phyloP scores from a whole-genome alignment of 2,113 vertebrate species.

The Actenoides hombroni region DNA sequence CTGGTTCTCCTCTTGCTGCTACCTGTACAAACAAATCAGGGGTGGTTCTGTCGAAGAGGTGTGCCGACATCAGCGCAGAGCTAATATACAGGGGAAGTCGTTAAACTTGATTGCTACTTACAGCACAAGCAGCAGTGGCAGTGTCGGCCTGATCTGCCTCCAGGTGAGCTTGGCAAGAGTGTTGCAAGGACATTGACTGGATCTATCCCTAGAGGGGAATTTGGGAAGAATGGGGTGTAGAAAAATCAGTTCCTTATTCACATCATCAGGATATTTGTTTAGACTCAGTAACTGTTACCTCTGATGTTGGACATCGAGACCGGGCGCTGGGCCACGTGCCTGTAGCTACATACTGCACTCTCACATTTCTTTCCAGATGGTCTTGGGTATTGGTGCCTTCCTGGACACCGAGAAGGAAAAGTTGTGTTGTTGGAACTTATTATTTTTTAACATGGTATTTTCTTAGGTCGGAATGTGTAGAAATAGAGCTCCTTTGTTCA shows the following conservation, averaged over 20 bases:
- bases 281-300: conserved; percentile 21
- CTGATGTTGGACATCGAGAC: not conserved
- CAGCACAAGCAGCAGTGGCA: not conserved
- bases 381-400: conserved; percentile 6
- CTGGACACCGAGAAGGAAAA: conserved; percentile 1
- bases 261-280: conserved; percentile 30
- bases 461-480: conserved; percentile 26
- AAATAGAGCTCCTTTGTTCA: conserved; percentile 64
- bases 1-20: not conserved
- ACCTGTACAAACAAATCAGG: not conserved
- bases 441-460: conserved; percentile 52
- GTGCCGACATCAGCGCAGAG: not conserved
- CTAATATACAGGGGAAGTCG: conserved; percentile 47
- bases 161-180: not conserved
- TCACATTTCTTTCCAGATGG: conserved; percentile 58
- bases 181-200: not conserved
- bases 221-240: not conserved
- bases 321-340: conserved; percentile 21
- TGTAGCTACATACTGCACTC: conserved; percentile 18
- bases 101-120: conserved; percentile 31
- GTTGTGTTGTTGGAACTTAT: conserved; percentile 27
- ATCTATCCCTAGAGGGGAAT: conserved; percentile 40
- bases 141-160: not conserved
- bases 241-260: conserved; percentile 40
- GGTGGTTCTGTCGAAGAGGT: not conserved